Evolutionary conservation across 2,797 vertebrate genomes (phyloP).

Genomic region (Siniperca scherzeri): DNA sequence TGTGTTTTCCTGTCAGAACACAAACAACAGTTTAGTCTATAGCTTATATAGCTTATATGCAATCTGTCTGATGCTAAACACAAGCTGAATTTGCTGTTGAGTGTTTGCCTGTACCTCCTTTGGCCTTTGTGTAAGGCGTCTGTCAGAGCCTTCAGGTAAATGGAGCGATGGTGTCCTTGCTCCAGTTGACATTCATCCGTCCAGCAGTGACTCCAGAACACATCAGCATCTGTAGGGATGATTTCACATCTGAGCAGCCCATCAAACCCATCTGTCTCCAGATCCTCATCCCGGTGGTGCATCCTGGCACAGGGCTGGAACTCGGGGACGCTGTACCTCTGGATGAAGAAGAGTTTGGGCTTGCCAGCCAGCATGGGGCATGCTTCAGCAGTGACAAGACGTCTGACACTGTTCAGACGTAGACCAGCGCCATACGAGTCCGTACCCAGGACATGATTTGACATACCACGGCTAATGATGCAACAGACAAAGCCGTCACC

Average conservation of each 20-base stretch:
- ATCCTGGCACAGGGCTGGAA: conserved; percentile 29
- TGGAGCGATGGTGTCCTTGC: conserved; percentile 71
- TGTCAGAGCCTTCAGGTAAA: conserved; percentile 87
- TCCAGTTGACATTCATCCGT: conserved; percentile 82
- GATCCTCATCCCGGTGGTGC: conserved; percentile 55
- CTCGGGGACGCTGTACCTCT: conserved; percentile 85
- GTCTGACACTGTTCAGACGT: conserved; percentile 81
- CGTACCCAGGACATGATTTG: conserved; percentile 84
- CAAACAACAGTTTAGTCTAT: conserved; percentile 42
- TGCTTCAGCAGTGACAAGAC: conserved; percentile 83
- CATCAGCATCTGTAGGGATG: conserved; percentile 89
- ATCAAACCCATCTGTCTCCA: conserved; percentile 85
- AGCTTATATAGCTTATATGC: neutral
- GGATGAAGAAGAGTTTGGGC: conserved; percentile 96
- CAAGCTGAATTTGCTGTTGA: neutral
- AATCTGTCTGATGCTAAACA: neutral
- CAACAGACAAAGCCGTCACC: conserved; percentile 89
- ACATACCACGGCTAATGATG: conserved; percentile 89
- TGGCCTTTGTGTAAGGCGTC: conserved; percentile 81
- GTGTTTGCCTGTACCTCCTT: conserved; percentile 69
- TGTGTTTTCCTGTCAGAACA: conserved; percentile 84
- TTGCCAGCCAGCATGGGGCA: conserved; percentile 90
- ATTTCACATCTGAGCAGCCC: neutral
- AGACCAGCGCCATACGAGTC: conserved; percentile 76
- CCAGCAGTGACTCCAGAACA: conserved; percentile 94